Percentiles rank a stretch among this genome's conserved stretches.
Evolutionary conservation across 1,140 invertebrate genomes (phyloP).

Genomic region (Oedothorax gibbosus): DNA sequence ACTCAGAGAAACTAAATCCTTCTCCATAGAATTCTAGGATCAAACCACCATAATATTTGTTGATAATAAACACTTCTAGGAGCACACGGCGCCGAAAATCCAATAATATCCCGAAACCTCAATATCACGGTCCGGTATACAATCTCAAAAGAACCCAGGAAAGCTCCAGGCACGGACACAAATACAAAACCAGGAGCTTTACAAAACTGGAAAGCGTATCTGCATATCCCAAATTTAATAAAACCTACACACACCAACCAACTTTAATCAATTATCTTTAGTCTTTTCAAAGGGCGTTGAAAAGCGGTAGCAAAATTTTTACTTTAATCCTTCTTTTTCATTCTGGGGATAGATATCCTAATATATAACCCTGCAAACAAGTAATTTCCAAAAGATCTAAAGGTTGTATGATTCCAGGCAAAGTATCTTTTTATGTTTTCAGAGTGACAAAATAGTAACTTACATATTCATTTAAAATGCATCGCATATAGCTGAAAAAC

Average conservation of each 20-base stretch:
- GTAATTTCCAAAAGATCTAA: no score
- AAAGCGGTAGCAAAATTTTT: conserved; percentile 7
- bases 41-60: conserved; percentile 12
- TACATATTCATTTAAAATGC: no score
- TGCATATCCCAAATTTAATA: conserved; percentile 30
- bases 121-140: conserved; percentile 5
- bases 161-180: conserved; percentile 4
- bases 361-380: conserved; percentile 4
- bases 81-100: not conserved
- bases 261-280: conserved; percentile 33
- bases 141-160: not conserved
- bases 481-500: no score
- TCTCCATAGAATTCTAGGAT: not conserved
- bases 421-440: no score
- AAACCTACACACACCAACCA: conserved; percentile 25
- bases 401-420: no score
- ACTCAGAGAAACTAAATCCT: no score
- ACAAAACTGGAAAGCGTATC: conserved; percentile 1
- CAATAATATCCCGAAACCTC: conserved; percentile 10
- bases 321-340: conserved; percentile 41
- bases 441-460: no score
- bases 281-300: conserved; percentile 30
- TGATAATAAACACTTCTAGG: not conserved
- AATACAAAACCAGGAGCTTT: not conserved
- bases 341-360: conserved; percentile 32